Conservation (phyloP, 2,797 vertebrate species). For the Intellagama lesueurii region DNA sequence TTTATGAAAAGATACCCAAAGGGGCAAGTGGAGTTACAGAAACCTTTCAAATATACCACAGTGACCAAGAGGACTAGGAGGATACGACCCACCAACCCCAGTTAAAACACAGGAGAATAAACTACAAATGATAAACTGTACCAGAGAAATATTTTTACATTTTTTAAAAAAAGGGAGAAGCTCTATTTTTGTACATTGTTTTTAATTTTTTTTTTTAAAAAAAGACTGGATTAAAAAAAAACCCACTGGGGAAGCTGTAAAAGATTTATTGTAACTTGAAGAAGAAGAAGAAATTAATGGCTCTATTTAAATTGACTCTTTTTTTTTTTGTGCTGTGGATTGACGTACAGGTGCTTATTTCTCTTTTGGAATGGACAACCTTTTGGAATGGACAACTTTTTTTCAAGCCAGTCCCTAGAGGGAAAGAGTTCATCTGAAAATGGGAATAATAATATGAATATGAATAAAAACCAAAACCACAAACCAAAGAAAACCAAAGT, state of each 20-base stretch:
- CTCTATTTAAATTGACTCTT: conserved; percentile 76
- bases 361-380: conserved; percentile 74
- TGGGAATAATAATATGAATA: conserved; percentile 43
- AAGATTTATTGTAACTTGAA: conserved; percentile 82
- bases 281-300: conserved; percentile 68
- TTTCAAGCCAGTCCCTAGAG: conserved; percentile 75
- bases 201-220: conserved; percentile 63
- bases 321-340: conserved; percentile 62
- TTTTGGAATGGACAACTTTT: conserved; percentile 75
- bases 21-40: conserved; percentile 84
- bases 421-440: conserved; percentile 40
- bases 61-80: conserved; percentile 88
- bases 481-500: conserved; percentile 82
- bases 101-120: conserved; percentile 75
- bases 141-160: conserved; percentile 88
- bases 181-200: conserved; percentile 87
- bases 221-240: conserved; percentile 77
- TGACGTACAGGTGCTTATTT: conserved; percentile 78
- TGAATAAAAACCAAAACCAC: conserved; percentile 59
- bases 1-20: conserved; percentile 90
- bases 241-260: conserved; percentile 74
- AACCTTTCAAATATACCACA: conserved; percentile 88
- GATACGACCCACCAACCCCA: conserved; percentile 82
- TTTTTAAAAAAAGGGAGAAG: conserved; percentile 83
- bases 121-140: conserved; percentile 74